Evolutionary conservation across 2,797 vertebrate species (phyloP).

Genomic region (Danio kyathit): DNA sequence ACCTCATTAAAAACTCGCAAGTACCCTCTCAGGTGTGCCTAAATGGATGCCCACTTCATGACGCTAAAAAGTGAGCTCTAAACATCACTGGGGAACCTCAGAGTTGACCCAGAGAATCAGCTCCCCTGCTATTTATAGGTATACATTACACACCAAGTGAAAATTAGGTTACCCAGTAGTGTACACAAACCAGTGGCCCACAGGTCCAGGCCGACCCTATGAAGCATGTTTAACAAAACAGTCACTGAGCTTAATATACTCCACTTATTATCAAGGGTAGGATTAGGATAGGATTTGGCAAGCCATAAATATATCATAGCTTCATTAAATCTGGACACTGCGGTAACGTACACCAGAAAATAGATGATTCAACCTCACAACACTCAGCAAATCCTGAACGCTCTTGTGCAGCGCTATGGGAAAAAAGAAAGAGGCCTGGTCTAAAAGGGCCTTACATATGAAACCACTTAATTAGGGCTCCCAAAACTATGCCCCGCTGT

Average conservation of each 20-base stretch:
- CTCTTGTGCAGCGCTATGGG: constrained; percentile 63
- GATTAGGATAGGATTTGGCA: constrained; percentile 78
- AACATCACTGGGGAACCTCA: constrained; percentile 51
- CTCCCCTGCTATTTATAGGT: constrained; percentile 67
- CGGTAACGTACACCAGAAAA: constrained; percentile 58
- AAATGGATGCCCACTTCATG: constrained; percentile 68
- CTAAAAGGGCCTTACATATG: constrained; percentile 74
- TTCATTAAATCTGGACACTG: constrained; percentile 74
- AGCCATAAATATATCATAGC: constrained; percentile 79
- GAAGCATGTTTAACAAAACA: constrained; percentile 75
- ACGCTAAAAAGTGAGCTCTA: constrained; percentile 59
- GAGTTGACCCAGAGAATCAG: constrained; percentile 66
- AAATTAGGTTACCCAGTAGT: constrained; percentile 80
- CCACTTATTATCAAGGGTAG: constrained; percentile 77
- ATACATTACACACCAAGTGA: constrained; percentile 80
- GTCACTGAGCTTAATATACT: constrained; percentile 69
- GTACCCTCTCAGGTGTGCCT: constrained; percentile 55
- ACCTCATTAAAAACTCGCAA: constrained; percentile 75
- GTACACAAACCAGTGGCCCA: constrained; percentile 67
- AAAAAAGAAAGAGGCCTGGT: constrained; percentile 47
- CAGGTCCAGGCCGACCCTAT: constrained; percentile 67
- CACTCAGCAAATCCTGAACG: constrained; percentile 58
- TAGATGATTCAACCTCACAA: constrained; percentile 52
- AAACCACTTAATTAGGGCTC: constrained; percentile 77
- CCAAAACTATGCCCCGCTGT: constrained; percentile 56